These are phyloP conservation scores for Rynchops niger DNA, from an alignment of 2,113 vertebrate species.

Conservation along the genomic window DNA sequence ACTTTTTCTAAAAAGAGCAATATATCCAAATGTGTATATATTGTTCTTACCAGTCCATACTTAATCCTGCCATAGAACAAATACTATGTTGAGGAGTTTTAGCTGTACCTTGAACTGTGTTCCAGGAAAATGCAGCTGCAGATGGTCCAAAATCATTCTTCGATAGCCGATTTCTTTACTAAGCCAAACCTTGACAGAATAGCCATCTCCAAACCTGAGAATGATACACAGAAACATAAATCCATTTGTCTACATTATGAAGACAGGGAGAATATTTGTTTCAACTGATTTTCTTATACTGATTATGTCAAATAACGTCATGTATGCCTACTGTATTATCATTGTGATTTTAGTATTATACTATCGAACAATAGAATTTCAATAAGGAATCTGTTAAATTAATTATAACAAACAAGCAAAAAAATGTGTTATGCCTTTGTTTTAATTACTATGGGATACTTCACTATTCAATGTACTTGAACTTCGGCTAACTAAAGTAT, in stretches of 20 bases:
- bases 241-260: neutral
- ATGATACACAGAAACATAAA: neutral
- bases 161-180: neutral
- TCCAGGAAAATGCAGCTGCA: conserved; percentile 65
- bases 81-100: neutral
- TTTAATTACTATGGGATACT: neutral
- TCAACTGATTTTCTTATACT: neutral
- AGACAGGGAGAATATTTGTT: neutral
- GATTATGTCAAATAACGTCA: neutral
- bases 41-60: neutral
- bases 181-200: conserved; percentile 71
- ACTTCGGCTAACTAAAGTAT: neutral
- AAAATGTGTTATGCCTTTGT: neutral
- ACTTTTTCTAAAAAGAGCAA: neutral
- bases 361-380: neutral
- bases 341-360: neutral
- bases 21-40: neutral
- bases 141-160: conserved; percentile 39
- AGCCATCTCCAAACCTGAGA: conserved; percentile 70
- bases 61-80: neutral
- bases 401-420: neutral
- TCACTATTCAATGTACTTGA: neutral
- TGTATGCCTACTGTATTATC: neutral
- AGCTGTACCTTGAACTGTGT: conserved; percentile 66
- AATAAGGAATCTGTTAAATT: neutral